Base-by-base conservation (phyloP, 2,888 invertebrate species). In the Endotricha flammealis region DNA sequence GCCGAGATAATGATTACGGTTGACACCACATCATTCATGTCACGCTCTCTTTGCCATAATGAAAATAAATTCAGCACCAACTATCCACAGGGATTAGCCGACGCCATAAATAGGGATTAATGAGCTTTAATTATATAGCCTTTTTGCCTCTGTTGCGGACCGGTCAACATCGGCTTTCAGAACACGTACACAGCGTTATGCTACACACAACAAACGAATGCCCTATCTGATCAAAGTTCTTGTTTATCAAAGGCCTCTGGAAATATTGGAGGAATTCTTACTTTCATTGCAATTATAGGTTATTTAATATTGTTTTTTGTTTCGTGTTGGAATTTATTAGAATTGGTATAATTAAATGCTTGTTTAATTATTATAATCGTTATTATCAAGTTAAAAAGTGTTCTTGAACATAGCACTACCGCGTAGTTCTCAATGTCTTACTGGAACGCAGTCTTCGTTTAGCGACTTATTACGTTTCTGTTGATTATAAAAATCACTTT, bases 101-200 rank as follows among this genome's bases (percentile, higher is more conserved):
- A 42, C 48, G 50, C 59, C 61, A 73, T 76, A 74, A 71, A 76
- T 74, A 67, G 53, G 64, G 70, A 72, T 78, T 66, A 76, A 76
- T 75, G 66, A 67, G 70, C 57, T 70, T 73, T 75, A 71, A 77
- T 71, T 73, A 70, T 63, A 64, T 64, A 56, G 58, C 63, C 63
- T 66, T 66, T 73, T 66, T 62, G 66, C 54, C 52, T 54, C 33
- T 43, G 46, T 43, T 42, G 30, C 39, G 36, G 11, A 10, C 36
- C 29, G 37, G 39, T 36, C 36, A 44, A 41, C 45, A 61, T 52
- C 41, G 44, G 52, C 41, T 67, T 73, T 68, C 71, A 46, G 53
- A 41, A 53, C 76, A 79, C 75, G 78, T 78, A 53, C 59, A 39
- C 41, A 36, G 57, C 53, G 44, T 13, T 53, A 49, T 42, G 40